Evolutionary conservation across 2,113 vertebrate species (phyloP).

Genomic region (Panurus biarmicus): DNA sequence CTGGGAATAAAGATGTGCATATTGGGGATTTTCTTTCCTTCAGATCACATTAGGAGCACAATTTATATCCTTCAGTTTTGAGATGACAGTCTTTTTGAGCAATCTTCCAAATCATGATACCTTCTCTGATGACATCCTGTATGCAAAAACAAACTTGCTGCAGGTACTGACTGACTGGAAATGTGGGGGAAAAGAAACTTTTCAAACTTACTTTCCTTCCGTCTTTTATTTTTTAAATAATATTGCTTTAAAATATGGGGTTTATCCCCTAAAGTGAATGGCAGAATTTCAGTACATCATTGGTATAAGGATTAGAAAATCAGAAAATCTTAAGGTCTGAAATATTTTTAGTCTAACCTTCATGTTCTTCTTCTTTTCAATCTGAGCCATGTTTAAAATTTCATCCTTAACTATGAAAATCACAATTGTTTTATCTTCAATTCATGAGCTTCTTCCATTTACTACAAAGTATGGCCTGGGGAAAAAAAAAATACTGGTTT

Average conservation of each 20-base stretch:
- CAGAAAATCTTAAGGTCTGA: neutral
- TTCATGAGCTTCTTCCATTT: slow-evolving; percentile 10
- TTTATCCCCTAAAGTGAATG: neutral
- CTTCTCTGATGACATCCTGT: neutral
- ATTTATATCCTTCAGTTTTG: neutral
- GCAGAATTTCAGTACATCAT: neutral
- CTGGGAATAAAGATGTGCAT: neutral
- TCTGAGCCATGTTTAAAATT: slow-evolving; percentile 37
- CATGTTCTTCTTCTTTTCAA: neutral
- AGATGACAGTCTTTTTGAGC: neutral
- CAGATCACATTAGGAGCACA: neutral
- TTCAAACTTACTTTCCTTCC: neutral
- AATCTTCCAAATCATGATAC: neutral
- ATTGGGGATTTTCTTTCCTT: neutral
- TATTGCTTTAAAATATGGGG: neutral
- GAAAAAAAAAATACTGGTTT: neutral
- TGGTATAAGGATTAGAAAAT: neutral
- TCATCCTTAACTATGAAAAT: slow-evolving; percentile 46
- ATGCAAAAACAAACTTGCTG: neutral
- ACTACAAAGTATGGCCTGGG: neutral
- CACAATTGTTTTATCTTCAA: slow-evolving; percentile 15
- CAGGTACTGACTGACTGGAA: neutral
- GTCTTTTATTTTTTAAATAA: neutral
- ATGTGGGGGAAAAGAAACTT: neutral
- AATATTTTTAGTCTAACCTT: neutral